Evolutionary conservation across 2,797 vertebrate species (phyloP).

Genomic region (Ptychobarbus kaznakovi): DNA sequence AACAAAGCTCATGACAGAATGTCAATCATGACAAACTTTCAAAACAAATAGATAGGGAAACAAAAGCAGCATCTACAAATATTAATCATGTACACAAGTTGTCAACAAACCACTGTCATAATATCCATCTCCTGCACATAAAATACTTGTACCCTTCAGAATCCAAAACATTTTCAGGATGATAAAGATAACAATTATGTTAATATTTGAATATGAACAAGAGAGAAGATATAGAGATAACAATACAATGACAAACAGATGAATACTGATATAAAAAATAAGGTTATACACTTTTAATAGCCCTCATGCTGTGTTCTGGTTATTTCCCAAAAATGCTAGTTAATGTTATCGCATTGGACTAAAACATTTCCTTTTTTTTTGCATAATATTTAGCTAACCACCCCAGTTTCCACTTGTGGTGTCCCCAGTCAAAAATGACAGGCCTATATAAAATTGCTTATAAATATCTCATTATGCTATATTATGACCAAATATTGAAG

Average conservation of each 20-base stretch:
- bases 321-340: background rate
- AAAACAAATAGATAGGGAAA: slow-evolving; percentile 55
- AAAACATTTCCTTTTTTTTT: background rate
- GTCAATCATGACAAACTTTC: slow-evolving; percentile 69
- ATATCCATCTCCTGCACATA: background rate
- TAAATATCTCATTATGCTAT: background rate
- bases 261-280: background rate
- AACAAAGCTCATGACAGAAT: slow-evolving; percentile 67
- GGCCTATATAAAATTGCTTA: background rate
- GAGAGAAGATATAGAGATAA: background rate
- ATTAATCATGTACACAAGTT: background rate
- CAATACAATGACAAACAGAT: background rate
- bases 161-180: background rate
- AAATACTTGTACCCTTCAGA: background rate
- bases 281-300: background rate
- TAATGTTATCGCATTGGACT: background rate
- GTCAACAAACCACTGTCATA: background rate
- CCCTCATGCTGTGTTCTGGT: background rate
- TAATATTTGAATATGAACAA: background rate
- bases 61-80: slow-evolving; percentile 55
- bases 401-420: background rate
- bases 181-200: background rate
- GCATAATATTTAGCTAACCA: background rate
- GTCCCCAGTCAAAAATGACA: background rate
- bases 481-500: background rate